These are phyloP conservation scores for Heterodera schachtii DNA, from an alignment of 1,140 invertebrate species.

Conservation along the genomic window DNA sequence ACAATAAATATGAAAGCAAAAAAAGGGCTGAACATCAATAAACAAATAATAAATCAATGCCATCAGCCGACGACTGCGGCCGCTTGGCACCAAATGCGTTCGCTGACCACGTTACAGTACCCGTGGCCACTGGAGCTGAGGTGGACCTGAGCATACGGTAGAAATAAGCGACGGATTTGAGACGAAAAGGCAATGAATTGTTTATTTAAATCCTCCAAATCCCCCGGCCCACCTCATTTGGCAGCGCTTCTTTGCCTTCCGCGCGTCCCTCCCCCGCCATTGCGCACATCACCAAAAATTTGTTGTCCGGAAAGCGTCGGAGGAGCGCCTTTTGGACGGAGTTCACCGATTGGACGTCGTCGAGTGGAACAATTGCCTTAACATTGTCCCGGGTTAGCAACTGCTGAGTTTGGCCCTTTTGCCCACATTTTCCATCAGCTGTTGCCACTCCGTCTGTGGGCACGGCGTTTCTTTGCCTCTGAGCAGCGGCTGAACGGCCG, in stretches of 20 bases:
- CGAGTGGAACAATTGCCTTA: conserved; percentile 14
- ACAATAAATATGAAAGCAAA: no score
- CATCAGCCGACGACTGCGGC: conserved; percentile 17
- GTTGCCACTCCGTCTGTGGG: conserved; percentile 21
- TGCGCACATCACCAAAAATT: conserved; percentile 28
- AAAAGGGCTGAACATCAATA: neutral
- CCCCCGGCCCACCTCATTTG: neutral
- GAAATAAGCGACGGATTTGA: no score
- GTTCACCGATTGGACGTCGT: conserved; percentile 16
- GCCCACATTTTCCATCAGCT: conserved; percentile 17
- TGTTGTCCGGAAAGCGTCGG: conserved; percentile 3
- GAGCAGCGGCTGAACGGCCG: conserved; percentile 15
- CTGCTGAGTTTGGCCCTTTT: neutral
- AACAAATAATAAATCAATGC: neutral
- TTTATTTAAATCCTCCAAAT: no score
- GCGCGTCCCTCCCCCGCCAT: neutral
- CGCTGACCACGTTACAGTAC: conserved; percentile 24
- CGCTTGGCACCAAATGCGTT: conserved; percentile 22
- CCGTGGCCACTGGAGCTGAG: conserved; percentile 19
- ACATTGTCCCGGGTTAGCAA: neutral
- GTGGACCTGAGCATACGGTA: neutral
- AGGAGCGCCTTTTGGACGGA: conserved; percentile 15
- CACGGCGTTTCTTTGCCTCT: conserved; percentile 13
- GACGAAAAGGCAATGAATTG: no score
- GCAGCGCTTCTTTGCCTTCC: conserved; percentile 4